Conservation (phyloP, 2,113 vertebrate species). For the Lampris megalopsis region DNA sequence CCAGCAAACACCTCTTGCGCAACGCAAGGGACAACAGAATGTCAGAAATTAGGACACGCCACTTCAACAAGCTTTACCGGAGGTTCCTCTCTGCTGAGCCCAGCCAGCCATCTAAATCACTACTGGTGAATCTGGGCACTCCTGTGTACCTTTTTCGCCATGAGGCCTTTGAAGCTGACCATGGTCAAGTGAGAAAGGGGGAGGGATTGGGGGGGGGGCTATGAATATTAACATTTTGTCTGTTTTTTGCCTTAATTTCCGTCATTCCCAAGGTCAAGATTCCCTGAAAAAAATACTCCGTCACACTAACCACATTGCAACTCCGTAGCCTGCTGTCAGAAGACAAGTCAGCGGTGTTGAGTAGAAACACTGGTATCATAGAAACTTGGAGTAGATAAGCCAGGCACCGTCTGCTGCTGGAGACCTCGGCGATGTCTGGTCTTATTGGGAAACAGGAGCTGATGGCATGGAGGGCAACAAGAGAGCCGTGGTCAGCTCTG, state of each 20-base stretch:
- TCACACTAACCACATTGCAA: slow-evolving; percentile 13
- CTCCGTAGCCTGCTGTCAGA: slow-evolving; percentile 23
- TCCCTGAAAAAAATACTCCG: background rate
- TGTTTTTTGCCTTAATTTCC: slow-evolving; percentile 66
- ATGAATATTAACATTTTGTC: slow-evolving; percentile 19
- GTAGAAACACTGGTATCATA: slow-evolving; percentile 20
- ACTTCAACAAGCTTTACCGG: background rate
- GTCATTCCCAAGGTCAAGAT: background rate
- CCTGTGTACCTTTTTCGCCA: slow-evolving; percentile 38
- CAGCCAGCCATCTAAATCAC: slow-evolving; percentile 11
- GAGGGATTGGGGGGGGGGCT: slow-evolving; percentile 2
- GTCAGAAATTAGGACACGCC: slow-evolving; percentile 32
- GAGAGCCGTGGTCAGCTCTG: slow-evolving; percentile 8
- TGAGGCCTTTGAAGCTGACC: slow-evolving; percentile 69
- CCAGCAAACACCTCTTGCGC: background rate
- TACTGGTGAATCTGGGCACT: slow-evolving; percentile 22
- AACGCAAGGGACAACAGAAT: slow-evolving; percentile 43
- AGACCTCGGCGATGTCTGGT: slow-evolving; percentile 55
- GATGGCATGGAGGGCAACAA: slow-evolving; percentile 5
- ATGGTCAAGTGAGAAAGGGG: slow-evolving; percentile 25
- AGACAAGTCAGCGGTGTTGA: background rate
- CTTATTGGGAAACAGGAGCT: slow-evolving; percentile 23
- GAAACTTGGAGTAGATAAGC: slow-evolving; percentile 45
- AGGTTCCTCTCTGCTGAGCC: background rate
- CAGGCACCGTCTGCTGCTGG: slow-evolving; percentile 68